These are phyloP conservation scores for Hydropsyche betteni DNA, from an alignment of 2,888 invertebrate genomes.

Conservation along the genomic window DNA sequence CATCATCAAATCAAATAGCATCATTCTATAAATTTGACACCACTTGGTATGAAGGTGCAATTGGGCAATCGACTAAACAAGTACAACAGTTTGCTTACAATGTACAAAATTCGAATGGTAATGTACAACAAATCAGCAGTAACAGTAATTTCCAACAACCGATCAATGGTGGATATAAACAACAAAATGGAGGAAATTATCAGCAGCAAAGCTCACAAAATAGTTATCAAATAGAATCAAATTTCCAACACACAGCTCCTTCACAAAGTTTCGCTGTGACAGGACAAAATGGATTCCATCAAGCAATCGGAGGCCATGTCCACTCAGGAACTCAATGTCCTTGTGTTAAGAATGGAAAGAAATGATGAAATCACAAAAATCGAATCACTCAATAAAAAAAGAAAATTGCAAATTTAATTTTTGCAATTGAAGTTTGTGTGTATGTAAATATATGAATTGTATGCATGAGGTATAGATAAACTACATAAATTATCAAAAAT, in stretches of 20 bases:
- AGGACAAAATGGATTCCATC: slow-evolving; percentile 46
- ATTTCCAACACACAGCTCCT: not conserved
- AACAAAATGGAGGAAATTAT: slow-evolving; percentile 5
- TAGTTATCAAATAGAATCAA: not conserved
- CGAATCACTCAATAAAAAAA: not conserved
- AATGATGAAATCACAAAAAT: slow-evolving; percentile 51
- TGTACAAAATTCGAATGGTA: slow-evolving; percentile 54
- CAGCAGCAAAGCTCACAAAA: slow-evolving; percentile 13
- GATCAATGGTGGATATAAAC: slow-evolving; percentile 47
- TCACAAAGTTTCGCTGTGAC: slow-evolving; percentile 32
- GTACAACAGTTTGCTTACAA: slow-evolving; percentile 57
- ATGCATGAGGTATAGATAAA: not conserved
- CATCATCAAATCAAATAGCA: slow-evolving; percentile 66
- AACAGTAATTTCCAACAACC: slow-evolving; percentile 48
- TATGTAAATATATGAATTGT: slow-evolving; percentile 17
- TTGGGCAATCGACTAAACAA: slow-evolving; percentile 59
- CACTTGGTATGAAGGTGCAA: slow-evolving; percentile 68
- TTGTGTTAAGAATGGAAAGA: slow-evolving; percentile 58
- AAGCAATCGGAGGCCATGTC: slow-evolving; percentile 49
- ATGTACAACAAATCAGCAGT: slow-evolving; percentile 53
- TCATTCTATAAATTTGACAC: slow-evolving; percentile 71
- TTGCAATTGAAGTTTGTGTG: slow-evolving; percentile 11
- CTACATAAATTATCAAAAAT: not conserved
- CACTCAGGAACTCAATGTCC: slow-evolving; percentile 60
- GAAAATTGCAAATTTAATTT: slow-evolving; percentile 10